These are phyloP conservation scores for Clarias gariepinus DNA, from an alignment of 2,113 vertebrate genomes.

Conservation along the genomic window DNA sequence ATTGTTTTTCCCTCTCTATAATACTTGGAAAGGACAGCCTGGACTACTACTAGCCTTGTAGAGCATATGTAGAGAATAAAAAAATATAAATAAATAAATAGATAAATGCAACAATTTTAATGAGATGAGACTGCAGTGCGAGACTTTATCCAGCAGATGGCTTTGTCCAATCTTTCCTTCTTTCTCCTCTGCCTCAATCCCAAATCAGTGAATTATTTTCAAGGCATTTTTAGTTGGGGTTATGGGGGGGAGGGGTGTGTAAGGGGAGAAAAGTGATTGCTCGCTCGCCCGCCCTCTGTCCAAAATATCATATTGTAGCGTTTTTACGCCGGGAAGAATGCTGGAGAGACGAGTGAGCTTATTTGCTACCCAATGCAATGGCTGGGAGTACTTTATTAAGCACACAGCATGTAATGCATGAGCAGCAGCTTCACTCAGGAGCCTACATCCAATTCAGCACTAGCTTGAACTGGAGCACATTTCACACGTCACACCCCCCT, in stretches of 20 bases:
- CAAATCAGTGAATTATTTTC: not conserved
- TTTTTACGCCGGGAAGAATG: too few species aligned
- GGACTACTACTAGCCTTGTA: not conserved
- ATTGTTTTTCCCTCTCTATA: not conserved
- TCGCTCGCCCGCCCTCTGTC: too few species aligned
- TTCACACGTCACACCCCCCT: too few species aligned
- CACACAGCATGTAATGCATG: too few species aligned
- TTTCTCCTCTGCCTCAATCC: not conserved
- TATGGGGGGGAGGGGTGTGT: not conserved
- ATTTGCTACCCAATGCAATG: too few species aligned
- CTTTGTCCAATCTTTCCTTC: not conserved
- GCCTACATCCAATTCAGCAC: too few species aligned
- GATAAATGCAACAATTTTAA: not conserved
- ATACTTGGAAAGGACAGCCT: not conserved
- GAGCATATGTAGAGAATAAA: not conserved
- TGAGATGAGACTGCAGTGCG: constrained; percentile 13
- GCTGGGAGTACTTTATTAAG: too few species aligned
- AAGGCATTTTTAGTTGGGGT: not conserved
- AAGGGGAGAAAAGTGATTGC: too few species aligned
- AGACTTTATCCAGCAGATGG: constrained; percentile 41
- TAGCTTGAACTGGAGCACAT: too few species aligned
- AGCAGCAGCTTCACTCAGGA: too few species aligned
- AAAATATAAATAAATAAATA: not conserved
- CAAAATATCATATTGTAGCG: not conserved
- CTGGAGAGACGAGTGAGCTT: too few species aligned